Evolutionary conservation across 2,797 vertebrate species (phyloP), one percentile per base, ranked within the genome.

Genomic region (Coendou prehensilis): DNA sequence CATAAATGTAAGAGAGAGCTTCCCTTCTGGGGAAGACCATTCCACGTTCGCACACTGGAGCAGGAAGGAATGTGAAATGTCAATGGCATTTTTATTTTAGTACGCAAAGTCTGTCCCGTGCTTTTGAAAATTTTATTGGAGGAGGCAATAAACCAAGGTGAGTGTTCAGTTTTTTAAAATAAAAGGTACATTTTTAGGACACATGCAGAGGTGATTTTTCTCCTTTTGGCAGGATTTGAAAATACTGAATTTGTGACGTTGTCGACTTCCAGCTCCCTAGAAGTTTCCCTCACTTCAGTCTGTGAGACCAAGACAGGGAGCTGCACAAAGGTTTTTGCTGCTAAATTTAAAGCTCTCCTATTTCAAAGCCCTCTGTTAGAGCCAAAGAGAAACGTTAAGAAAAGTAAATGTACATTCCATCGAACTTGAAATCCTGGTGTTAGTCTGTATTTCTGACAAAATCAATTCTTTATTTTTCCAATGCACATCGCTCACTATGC

Each of bases 11-110:
- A 87, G 64, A 82, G 50, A 71, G 83, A 93, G 45, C n/a, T 28
- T 91, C 61, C 81, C 91, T 96, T 94, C 88, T 91, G 93, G 97
- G 95, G 89, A 97, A 64, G 83, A 91, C 91, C 85, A 28, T 45
- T 52, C 30, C 1, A n/a, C 54, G 59, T n/a, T 3, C 13, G 30
- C 1, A 5, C 10, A 13, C 47, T 61, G 93, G 57, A 47, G 11
- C n/a, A 76, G 6, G 1, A 13, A 87, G 13, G 80, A 45, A 30
- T 61, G 22, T 0, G 28, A 87, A 85, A 93, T 81, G 81, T 80
- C 93, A 82, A 5, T 10, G 54, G 7, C 5, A 7, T 94, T 87
- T 79, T 92, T 83, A 50, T 90, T 91, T 94, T 71, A 59, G 61
- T 61, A 92, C 3, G 26, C 71, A n/a, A 76, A 87, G 23, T 81